Evolutionary conservation across 2,888 invertebrate species (phyloP), one percentile per base, ranked within the genome.

Genomic region (Aethes cnicana): DNA sequence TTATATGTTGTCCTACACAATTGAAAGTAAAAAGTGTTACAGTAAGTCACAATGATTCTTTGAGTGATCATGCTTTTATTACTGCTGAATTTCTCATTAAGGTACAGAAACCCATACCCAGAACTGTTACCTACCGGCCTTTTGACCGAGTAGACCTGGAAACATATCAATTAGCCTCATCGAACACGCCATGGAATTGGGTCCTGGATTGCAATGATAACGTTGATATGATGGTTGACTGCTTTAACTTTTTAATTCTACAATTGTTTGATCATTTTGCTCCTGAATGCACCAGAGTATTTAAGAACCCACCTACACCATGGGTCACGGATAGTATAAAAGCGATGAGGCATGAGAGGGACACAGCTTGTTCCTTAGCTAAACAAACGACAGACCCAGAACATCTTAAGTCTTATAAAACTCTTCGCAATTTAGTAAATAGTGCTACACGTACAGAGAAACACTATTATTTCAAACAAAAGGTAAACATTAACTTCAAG

Each of bases 321-420:
- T 47, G 47, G 47, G n/a, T 47, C 2, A 47, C 47, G 1, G 47
- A 47, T 7, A 39, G 9, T 9, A 32, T 47, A 5, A 37, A 20
- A 18, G 21, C 32, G 1, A n/a, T 47, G 16, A 18, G 28, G 16
- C 21, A 5, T 0, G 47, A 47, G 14, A 11, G 47, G 11, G 26
- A 48, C 14, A 11, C 17, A 25, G 41, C 48, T 3, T 41, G 41
- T 14, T 7, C 3, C 0, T 1, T 7, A 2, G 48, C 41, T 2
- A 41, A 41, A 14, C 6, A 4, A 14, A 32, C 35, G 5, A n/a
- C n/a, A 5, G 23, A n/a, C 11, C 8, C 11, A 1, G 4, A 39
- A 6, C 14, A 47, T 3, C n/a, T 21, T 4, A n/a, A 17, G 2
- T 9, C 21, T 1, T 47, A 39, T 8, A 20, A 23, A 23, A 2